These are phyloP conservation scores for Ctenodactylus gundi DNA, from an alignment of 2,113 vertebrate species.

Conservation along the genomic window DNA sequence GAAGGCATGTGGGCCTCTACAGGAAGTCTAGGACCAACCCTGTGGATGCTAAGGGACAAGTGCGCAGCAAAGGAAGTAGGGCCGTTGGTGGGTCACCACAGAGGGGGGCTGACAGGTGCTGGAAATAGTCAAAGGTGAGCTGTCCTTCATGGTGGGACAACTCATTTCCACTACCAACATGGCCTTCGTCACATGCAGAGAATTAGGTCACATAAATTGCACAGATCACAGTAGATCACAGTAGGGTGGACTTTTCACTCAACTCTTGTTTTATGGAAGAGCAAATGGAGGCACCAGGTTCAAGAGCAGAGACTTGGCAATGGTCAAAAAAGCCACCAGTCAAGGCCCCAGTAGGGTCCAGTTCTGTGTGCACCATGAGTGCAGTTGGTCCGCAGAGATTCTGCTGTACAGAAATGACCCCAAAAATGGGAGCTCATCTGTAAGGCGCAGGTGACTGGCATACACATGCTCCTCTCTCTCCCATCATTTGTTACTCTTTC, in stretches of 20 bases:
- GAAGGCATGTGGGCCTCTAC: not conserved
- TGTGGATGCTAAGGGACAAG: too few relatives aligned
- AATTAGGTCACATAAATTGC: not conserved
- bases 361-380: not conserved
- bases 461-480: not conserved
- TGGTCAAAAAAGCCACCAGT: too few relatives aligned
- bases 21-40: not conserved
- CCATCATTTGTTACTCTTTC: not conserved
- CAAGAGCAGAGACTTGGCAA: not conserved
- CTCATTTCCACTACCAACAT: too few relatives aligned
- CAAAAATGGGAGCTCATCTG: not conserved
- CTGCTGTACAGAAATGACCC: not conserved
- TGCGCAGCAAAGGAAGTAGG: not conserved
- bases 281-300: not conserved
- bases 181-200: not conserved
- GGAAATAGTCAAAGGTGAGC: not conserved
- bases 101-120: accelerated
- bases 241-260: not conserved
- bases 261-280: not conserved
- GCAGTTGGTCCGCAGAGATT: not conserved
- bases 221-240: not conserved
- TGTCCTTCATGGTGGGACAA: accelerated
- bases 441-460: not conserved
- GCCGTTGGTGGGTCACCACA: not conserved
- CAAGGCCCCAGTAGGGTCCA: too few relatives aligned